Conservation (phyloP, 1,140 invertebrate species). For the Thaumetopoea pityocampa region DNA sequence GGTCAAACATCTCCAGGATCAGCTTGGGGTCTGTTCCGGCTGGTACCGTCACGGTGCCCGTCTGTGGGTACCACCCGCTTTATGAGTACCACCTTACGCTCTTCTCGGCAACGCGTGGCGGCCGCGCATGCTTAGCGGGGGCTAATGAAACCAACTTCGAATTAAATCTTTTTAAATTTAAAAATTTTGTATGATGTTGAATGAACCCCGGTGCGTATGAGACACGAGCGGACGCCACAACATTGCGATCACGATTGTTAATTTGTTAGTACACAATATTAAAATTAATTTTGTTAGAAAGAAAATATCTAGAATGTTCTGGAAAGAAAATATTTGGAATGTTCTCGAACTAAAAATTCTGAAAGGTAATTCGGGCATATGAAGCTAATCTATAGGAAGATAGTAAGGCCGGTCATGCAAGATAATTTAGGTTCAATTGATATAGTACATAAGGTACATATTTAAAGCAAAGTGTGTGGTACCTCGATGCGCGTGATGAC, state of each 20-base stretch:
- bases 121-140: constrained; percentile 40
- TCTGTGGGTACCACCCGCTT: constrained; percentile 47
- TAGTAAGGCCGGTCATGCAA: constrained; percentile 9
- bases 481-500: constrained; percentile 76
- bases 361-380: constrained; percentile 6
- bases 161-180: constrained; percentile 6
- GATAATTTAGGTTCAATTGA: not conserved
- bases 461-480: constrained; percentile 69
- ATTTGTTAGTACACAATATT: constrained; percentile 27
- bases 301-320: constrained; percentile 3
- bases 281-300: constrained; percentile 19
- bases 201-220: constrained; percentile 12
- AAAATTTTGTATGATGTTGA: constrained; percentile 10
- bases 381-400: constrained; percentile 10
- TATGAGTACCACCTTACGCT: constrained; percentile 68
- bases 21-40: constrained; percentile 74
- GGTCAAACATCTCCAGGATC: constrained; percentile 75
- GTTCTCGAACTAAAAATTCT: constrained; percentile 7
- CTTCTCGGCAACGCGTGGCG: constrained; percentile 60
- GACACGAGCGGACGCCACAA: constrained; percentile 70
- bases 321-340: constrained; percentile 3
- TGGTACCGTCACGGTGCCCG: constrained; percentile 73
- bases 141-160: constrained; percentile 18
- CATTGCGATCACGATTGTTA: constrained; percentile 37
- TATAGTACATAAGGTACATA: constrained; percentile 15